Evolutionary conservation across 2,113 vertebrate genomes (phyloP).

Genomic region (Oophaga pumilio): DNA sequence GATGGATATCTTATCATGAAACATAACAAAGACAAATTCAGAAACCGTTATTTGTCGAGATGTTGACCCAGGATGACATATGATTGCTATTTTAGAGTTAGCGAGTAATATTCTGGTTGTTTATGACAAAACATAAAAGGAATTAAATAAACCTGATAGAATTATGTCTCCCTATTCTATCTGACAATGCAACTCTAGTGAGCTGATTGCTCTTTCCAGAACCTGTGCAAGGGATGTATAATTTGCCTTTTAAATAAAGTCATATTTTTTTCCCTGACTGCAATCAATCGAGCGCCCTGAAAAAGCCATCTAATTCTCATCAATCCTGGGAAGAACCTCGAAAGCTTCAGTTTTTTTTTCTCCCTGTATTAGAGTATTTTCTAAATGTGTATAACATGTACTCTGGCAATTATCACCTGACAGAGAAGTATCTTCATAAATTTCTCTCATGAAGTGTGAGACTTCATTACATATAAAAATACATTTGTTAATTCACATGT

Average conservation of each 20-base stretch:
- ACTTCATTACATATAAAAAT: constrained; percentile 14
- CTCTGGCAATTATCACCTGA: constrained; percentile 18
- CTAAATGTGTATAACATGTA: constrained; percentile 14
- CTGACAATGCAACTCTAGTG: constrained; percentile 23
- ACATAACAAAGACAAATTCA: constrained; percentile 10
- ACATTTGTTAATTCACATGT: background rate
- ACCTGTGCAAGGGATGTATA: constrained; percentile 12
- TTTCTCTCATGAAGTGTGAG: background rate
- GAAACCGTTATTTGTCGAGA: constrained; percentile 9
- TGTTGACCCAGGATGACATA: constrained; percentile 24
- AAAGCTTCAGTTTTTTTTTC: background rate
- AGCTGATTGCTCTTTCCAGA: constrained; percentile 25
- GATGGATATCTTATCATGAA: constrained; percentile 27
- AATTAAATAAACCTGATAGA: constrained; percentile 36
- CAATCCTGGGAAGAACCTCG: background rate
- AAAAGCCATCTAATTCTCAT: background rate
- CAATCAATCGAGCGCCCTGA: constrained; percentile 25
- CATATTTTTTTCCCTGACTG: constrained; percentile 15
- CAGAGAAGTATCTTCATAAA: background rate
- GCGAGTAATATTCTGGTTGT: background rate
- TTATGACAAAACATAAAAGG: constrained; percentile 38
- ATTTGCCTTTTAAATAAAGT: constrained; percentile 46
- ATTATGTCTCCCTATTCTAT: background rate
- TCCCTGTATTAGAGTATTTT: constrained; percentile 22
- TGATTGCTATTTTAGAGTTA: constrained; percentile 38